These are phyloP conservation scores for Galerucella pusilla DNA, from an alignment of 2,888 invertebrate species.

Conservation along the genomic window DNA sequence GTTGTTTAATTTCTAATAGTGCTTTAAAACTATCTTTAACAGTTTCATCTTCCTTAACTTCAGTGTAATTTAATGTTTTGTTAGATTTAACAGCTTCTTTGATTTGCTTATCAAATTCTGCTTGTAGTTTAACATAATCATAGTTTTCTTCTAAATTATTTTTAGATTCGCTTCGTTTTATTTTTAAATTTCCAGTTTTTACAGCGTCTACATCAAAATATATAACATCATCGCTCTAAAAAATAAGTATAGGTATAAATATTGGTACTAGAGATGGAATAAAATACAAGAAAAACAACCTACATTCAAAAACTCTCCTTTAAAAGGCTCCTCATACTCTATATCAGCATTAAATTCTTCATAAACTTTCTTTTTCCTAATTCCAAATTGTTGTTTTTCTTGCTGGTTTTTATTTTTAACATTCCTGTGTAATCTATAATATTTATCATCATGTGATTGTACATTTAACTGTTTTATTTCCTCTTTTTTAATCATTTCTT, in stretches of 20 bases:
- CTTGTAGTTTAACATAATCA: conserved; percentile 51
- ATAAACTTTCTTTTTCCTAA: conserved; percentile 36
- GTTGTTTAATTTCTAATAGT: conserved; percentile 53
- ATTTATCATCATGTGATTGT: conserved; percentile 42
- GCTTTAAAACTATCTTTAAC: conserved; percentile 60
- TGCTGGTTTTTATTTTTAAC: conserved; percentile 6
- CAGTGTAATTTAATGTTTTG: conserved; percentile 63
- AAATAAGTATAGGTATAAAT: background rate
- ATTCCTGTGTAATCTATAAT: conserved; percentile 46
- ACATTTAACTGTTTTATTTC: conserved; percentile 41
- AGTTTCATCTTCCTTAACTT: conserved; percentile 62
- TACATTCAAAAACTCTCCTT: conserved; percentile 46
- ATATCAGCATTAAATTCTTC: conserved; percentile 52
- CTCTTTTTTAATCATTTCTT: conserved; percentile 57
- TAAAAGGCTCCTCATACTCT: conserved; percentile 54
- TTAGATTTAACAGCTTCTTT: conserved; percentile 57
- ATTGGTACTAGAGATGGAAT: background rate
- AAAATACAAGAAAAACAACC: background rate
- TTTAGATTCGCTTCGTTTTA: conserved; percentile 35
- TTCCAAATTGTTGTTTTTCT: conserved; percentile 16
- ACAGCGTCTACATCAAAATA: conserved; percentile 23
- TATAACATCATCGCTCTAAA: conserved; percentile 34
- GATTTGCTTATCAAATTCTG: conserved; percentile 66
- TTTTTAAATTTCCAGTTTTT: background rate
- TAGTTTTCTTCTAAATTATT: conserved; percentile 47